Base-by-base conservation (phyloP, 2,888 invertebrate genomes). In the Lymantria monacha region DNA sequence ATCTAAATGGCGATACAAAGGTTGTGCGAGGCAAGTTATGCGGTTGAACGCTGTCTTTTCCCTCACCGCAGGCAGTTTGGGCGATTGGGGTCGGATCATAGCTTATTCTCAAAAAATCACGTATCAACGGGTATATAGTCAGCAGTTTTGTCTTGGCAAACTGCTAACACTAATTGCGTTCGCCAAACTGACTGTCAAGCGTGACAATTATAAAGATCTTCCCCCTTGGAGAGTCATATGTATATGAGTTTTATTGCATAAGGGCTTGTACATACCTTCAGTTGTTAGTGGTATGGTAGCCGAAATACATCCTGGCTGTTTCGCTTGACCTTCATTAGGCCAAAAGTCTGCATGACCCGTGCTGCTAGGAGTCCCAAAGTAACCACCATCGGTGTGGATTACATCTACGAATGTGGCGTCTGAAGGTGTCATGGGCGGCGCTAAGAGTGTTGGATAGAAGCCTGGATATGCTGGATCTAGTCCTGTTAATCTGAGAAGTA, bases 381-480 rank as follows among this genome's bases (percentile, higher is more conserved):
- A 63, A 0, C 88, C 89, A 0, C 71, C 76, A 59, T 92, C 92
- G 0, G 92, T 92, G 64, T 92, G 92, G 42, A 92, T 78, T 0
- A 81, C 70, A 61, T 92, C 92, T 30, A 92, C 92, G 57, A 91
- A 92, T 0, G 15, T 13, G 0, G 92, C 93, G 48, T 90, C 92
- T 0, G 59, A 14, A 0, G 62, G 1, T 0, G 62, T 42, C 37
- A 92, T 64, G 0, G 76, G 78, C 0, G 56, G 48, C 0, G 74
- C 74, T 0, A 81, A 47, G 1, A 87, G 13, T 0, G 79, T 49
- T 0, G 81, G 72, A 62, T 90, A 83, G 72, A 83, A 91, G 0
- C 85, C 73, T 0, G 92, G 92, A 56, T 87, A 88, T 0, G 92
- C 92, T 0, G 92, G 90, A 64, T 92, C 92, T 7, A 92, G 60